These are phyloP conservation scores for Halichoeres trimaculatus DNA, from an alignment of 2,113 vertebrate species.

Conservation along the genomic window DNA sequence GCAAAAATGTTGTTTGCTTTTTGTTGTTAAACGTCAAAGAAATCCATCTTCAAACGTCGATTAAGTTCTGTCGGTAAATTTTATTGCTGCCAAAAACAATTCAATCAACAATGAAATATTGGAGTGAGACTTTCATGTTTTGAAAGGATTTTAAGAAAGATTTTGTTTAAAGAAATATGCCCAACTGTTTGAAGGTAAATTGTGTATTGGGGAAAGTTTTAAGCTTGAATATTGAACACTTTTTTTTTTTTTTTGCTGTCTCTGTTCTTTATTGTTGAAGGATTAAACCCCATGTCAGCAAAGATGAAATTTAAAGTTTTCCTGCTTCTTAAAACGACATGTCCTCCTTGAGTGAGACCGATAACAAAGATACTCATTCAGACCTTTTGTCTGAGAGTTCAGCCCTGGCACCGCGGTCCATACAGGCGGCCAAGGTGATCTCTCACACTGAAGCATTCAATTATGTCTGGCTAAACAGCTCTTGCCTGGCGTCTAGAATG, in stretches of 20 bases:
- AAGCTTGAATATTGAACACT: neutral
- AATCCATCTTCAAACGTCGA: neutral
- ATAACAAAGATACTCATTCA: slow-evolving; percentile 24
- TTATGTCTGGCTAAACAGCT: slow-evolving; percentile 79
- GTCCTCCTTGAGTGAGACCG: neutral
- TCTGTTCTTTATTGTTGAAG: neutral
- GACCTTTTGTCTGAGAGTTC: slow-evolving; percentile 32
- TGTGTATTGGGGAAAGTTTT: neutral
- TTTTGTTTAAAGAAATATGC: neutral
- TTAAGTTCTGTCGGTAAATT: neutral
- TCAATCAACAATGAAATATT: neutral
- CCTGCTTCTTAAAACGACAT: neutral
- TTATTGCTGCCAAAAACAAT: neutral
- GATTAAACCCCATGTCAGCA: neutral
- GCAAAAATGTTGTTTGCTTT: neutral
- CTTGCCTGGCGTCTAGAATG: slow-evolving; percentile 80
- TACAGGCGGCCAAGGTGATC: slow-evolving; percentile 71
- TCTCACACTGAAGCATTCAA: slow-evolving; percentile 81
- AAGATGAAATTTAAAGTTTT: neutral
- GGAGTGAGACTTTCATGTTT: neutral
- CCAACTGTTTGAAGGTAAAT: neutral
- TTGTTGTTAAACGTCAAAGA: neutral
- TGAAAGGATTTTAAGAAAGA: neutral
- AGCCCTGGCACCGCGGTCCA: slow-evolving; percentile 54
- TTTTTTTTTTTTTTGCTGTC: neutral